These are phyloP conservation scores for Cavia porcellus DNA, from an alignment of 2,113 vertebrate genomes.

Conservation along the genomic window DNA sequence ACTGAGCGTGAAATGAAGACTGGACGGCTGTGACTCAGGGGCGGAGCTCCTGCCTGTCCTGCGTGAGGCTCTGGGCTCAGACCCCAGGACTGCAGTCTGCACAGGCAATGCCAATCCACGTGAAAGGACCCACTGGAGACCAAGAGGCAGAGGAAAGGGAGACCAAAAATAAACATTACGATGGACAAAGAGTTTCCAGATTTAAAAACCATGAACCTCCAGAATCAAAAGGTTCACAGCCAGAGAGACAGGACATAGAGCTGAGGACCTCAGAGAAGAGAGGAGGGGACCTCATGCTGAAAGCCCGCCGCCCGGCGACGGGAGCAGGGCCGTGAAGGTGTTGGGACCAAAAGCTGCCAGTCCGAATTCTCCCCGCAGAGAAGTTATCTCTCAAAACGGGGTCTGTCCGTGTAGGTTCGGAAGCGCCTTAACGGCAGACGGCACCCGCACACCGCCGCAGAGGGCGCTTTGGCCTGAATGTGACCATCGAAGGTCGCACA, in stretches of 20 bases:
- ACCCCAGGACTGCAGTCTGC: neutral
- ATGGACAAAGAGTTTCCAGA: neutral
- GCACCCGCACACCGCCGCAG: neutral
- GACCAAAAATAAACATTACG: neutral
- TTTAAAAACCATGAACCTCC: neutral
- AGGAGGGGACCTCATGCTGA: fast-evolving
- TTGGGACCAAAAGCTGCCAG: too few species aligned
- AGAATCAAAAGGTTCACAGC: neutral
- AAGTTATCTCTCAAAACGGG: neutral
- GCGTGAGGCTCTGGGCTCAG: neutral
- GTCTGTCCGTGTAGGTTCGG: neutral
- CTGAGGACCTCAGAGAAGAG: neutral
- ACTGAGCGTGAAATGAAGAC: neutral
- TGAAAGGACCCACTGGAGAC: neutral
- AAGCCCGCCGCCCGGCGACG: neutral
- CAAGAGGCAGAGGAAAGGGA: neutral
- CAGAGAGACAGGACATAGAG: neutral
- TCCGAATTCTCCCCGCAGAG: neutral
- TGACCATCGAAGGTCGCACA: fast-evolving
- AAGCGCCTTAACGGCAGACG: neutral
- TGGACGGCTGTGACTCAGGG: too few species aligned
- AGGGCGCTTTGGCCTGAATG: neutral
- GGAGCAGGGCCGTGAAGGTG: too few species aligned
- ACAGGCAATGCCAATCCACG: neutral
- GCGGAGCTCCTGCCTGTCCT: neutral